Base-by-base conservation (phyloP, 2,888 invertebrate species). In the Dyspetes luteomarginatus region DNA sequence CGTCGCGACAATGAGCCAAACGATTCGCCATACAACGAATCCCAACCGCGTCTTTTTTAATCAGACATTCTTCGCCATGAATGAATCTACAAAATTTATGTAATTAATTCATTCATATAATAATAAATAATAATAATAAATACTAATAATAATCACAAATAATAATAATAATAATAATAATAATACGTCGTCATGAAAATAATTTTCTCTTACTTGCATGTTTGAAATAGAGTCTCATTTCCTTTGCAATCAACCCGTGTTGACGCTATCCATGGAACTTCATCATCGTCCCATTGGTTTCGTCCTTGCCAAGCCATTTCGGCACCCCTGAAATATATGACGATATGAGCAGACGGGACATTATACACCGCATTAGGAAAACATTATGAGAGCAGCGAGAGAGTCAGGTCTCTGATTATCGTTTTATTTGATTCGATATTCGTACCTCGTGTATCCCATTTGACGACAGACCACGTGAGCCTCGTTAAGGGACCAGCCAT, bases 381-480 rank as follows among this genome's bases (percentile, higher is more conserved):
- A 76, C 45, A 19, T 36, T 12, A 22, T n/a, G n/a, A n/a, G n/a
- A n/a, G n/a, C 9, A 15, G 43, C 26, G 50, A 19, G 56, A 9
- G 24, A 17, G 58, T 15, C 19, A 48, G 22, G 19, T 36, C 9
- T 43, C 41, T 41, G 62, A 78, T 79, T 71, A 50, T 45, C 62
- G 17, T 60, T 7, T 2, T 48, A 36, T 69, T 68, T 58, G 43
- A 45, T 72, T 76, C n/a, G 12, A 72, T 58, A 48, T 55, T 48
- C 50, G 17, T 88, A 93, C 93, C 93, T 92, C 41, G 86, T 78
- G 82, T 92, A 94, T 48, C 93, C 93, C 0, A 94, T 89, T 82
- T 93, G 93, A 76, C 88, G 89, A 87, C 94, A 94, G 9, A 93
- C 91, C 17, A 94, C 90, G 68, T 91, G 88, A 12, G 94, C 94